Evolutionary conservation across 2,888 invertebrate genomes (phyloP), one percentile per base, ranked within the genome.

Genomic region (Papilio protenor): DNA sequence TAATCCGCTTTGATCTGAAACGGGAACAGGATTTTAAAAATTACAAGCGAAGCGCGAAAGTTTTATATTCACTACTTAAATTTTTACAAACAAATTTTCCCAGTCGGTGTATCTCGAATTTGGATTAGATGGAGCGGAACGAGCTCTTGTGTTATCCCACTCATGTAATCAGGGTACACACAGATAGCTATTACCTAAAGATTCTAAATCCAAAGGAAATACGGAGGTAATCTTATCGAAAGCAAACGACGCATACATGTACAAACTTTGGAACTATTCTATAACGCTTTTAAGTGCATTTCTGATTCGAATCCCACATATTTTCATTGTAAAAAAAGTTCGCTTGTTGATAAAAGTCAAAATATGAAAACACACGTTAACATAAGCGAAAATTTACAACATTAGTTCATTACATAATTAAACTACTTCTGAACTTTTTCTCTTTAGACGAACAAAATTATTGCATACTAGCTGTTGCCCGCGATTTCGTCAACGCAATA

Each of bases 1-100:
- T 77, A 64, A 55, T 52, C 40, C 72, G 72, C 76, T 77, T 77
- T 77, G 76, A 77, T 77, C 76, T 77, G 61, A 47, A 66, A 52
- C 52, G 33, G 72, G 45, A 77, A 73, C 76, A 77, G 72, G 72
- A 64, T 77, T 66, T 64, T 52, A 40, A 77, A 77, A 64, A 77
- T 64, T 71, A 66, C 40, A 45, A 55, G 64, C 72, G 40, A 27
- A 12, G 59, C 57, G 10, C 64, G 57, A 61, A 75, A 69, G 66
- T 75, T 75, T 75, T 75, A 47, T 76, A 16, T 33, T 70, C 47
- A n/a, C 18, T 76, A 72, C 61, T 61, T 47, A 76, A 59, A 76
- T 47, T 59, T 76, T 18, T 59, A 49, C 8, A 59, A 72, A 74
- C 74, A 49, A 47, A 57, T 45, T 21, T 27, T 64, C 18, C 27